Evolutionary conservation across 2,797 vertebrate genomes (phyloP).

Genomic region (Vultur gryphus): DNA sequence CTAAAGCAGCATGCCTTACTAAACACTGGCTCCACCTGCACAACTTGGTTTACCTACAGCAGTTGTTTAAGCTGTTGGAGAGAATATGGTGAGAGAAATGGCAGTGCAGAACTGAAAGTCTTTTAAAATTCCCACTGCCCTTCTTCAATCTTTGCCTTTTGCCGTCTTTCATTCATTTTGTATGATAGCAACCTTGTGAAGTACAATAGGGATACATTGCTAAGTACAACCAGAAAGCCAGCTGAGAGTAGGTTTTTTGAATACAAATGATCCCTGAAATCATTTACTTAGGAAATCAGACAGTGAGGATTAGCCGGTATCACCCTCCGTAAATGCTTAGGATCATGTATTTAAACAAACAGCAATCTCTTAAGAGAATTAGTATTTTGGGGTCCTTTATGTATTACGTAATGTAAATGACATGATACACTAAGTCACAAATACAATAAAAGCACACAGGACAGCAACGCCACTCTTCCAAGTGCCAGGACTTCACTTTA

Average conservation of each 20-base stretch:
- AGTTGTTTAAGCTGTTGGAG: neutral
- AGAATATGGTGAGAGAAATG: neutral
- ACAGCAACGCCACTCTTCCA: neutral
- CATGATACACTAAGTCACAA: neutral
- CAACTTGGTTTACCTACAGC: neutral
- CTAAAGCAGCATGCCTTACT: neutral
- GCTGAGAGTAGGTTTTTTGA: neutral
- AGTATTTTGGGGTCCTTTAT: conserved; percentile 26
- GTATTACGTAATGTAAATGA: conserved; percentile 23
- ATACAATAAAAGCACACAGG: neutral
- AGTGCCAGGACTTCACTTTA: neutral
- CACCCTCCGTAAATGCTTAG: neutral
- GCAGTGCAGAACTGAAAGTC: neutral
- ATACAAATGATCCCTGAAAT: neutral
- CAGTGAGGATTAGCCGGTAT: neutral
- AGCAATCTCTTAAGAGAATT: conserved; percentile 35
- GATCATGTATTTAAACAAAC: conserved; percentile 9
- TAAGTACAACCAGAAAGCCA: neutral
- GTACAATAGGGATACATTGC: neutral
- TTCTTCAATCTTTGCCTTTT: neutral
- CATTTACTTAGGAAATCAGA: neutral
- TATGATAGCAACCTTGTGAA: neutral
- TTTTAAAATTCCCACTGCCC: neutral
- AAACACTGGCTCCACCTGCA: neutral
- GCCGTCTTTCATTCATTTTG: conserved; percentile 5